Conservation (phyloP, 2,888 invertebrate genomes). For the Drosophila sordidapex region DNA sequence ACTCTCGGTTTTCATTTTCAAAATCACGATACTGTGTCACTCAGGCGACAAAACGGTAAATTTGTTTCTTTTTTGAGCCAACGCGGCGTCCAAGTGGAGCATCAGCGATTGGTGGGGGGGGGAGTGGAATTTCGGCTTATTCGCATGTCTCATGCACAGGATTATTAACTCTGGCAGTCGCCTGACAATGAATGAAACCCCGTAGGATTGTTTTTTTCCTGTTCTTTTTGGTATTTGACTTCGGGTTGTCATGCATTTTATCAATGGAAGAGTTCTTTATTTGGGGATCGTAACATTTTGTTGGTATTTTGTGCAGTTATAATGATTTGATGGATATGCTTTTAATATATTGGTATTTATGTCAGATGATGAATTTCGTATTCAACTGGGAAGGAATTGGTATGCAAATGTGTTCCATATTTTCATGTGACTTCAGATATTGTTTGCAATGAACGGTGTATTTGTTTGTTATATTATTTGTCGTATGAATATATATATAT, state of each 20-base stretch:
- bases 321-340: background rate
- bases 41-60: slow-evolving; percentile 67
- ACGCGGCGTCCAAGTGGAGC: slow-evolving; percentile 6
- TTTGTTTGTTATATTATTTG: background rate
- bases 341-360: background rate
- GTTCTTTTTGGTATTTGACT: background rate
- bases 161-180: slow-evolving; percentile 55
- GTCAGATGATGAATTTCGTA: background rate
- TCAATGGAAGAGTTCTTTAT: slow-evolving; percentile 37
- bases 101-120: background rate
- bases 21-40: slow-evolving; percentile 70
- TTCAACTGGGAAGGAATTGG: background rate
- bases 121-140: slow-evolving; percentile 14
- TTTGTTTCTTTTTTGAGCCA: slow-evolving; percentile 29
- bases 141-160: slow-evolving; percentile 58
- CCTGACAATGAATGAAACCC: slow-evolving; percentile 68
- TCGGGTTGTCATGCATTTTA: slow-evolving; percentile 20
- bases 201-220: slow-evolving; percentile 42
- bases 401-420: background rate
- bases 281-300: background rate
- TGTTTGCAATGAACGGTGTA: background rate
- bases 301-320: slow-evolving; percentile 2
- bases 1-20: slow-evolving; percentile 69
- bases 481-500: background rate
- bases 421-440: background rate